Evolutionary conservation across 2,888 invertebrate genomes (phyloP).

Genomic region (Halocaridina rubra): DNA sequence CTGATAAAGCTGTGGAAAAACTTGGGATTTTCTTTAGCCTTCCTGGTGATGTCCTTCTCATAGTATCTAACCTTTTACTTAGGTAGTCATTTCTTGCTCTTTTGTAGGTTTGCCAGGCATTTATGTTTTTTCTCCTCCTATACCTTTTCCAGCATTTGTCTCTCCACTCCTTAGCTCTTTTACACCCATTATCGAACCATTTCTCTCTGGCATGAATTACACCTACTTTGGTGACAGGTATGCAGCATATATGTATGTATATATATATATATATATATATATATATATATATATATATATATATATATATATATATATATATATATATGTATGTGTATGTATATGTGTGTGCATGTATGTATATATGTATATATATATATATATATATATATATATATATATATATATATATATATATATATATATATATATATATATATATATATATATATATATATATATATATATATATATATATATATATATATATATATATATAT

Average conservation of each 20-base stretch:
- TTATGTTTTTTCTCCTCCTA: no score
- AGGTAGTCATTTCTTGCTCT: no score
- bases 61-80: no score
- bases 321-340: neutral
- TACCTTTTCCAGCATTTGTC: no score
- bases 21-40: no score
- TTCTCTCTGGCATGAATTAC: no score
- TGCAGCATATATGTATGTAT: neutral
- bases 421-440: neutral
- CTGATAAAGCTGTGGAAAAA: no score
- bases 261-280: slow-evolving; percentile 1
- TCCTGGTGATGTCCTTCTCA: no score
- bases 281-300: neutral
- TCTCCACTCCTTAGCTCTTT: no score
- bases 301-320: neutral
- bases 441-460: neutral
- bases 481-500: slow-evolving; percentile 8
- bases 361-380: neutral
- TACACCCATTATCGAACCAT: no score
- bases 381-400: neutral
- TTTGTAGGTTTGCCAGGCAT: no score
- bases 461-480: slow-evolving; percentile 8
- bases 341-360: neutral
- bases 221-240: neutral
- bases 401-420: neutral